Conservation (phyloP, 2,113 vertebrate species). For the Rhegmatorhina hoffmannsi region DNA sequence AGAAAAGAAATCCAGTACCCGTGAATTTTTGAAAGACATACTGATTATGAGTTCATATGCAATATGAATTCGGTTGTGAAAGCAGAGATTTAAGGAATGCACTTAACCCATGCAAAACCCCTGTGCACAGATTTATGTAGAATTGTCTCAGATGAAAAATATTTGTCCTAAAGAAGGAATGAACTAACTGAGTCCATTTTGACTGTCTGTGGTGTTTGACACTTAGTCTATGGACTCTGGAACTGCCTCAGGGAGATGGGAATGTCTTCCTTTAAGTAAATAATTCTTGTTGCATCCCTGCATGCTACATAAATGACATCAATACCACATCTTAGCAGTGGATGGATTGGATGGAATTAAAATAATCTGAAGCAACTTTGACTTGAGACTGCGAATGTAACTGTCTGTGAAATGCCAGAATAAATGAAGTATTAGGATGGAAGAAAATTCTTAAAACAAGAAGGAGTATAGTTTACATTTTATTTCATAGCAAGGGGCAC, state of each 20-base stretch:
- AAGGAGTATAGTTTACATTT: constrained; percentile 23
- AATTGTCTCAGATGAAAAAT: constrained; percentile 18
- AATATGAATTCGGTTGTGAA: background rate
- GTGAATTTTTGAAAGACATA: background rate
- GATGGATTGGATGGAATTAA: background rate
- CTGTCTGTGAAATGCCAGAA: background rate
- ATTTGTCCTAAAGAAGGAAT: constrained; percentile 37
- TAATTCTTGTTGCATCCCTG: constrained; percentile 10
- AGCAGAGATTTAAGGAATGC: constrained; percentile 15
- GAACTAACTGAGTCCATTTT: background rate
- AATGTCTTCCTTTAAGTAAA: constrained; percentile 16
- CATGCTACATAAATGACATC: constrained; percentile 20
- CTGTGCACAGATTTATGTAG: background rate
- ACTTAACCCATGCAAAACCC: background rate
- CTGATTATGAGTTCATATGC: background rate
- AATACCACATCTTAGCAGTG: constrained; percentile 26
- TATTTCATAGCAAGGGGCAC: constrained; percentile 31
- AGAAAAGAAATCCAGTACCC: background rate
- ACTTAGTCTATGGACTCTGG: background rate
- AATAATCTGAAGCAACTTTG: background rate
- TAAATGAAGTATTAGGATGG: background rate
- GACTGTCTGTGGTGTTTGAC: constrained; percentile 29
- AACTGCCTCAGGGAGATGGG: background rate
- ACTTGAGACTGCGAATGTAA: constrained; percentile 3
- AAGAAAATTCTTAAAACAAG: constrained; percentile 28